Evolutionary conservation across 2,888 invertebrate species (phyloP).

Genomic region (Isoperla grammatica): DNA sequence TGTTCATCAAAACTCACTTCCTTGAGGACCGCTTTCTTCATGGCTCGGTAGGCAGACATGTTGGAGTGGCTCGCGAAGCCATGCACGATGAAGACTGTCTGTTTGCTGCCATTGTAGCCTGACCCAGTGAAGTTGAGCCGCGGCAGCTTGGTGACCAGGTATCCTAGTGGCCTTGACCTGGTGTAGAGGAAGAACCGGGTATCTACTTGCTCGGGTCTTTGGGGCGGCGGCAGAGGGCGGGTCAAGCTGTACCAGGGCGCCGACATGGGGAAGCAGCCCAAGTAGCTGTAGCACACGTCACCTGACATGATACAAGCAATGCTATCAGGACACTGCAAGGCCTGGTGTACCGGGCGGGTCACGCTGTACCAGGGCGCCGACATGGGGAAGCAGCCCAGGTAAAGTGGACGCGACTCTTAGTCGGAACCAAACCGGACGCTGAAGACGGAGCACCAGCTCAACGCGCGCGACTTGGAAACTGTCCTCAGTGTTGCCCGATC

Average conservation of each 20-base stretch:
- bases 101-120: constrained; percentile 4
- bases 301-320: too few relatives aligned
- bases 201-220: constrained; percentile 38
- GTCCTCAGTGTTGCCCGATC: too few relatives aligned
- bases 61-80: constrained; percentile 58
- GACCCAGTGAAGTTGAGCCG: constrained; percentile 4
- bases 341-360: too few relatives aligned
- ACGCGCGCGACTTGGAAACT: too few relatives aligned
- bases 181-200: constrained; percentile 40
- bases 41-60: constrained; percentile 52
- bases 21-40: constrained; percentile 52
- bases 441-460: too few relatives aligned
- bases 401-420: too few relatives aligned
- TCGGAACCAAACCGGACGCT: too few relatives aligned
- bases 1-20: too few relatives aligned
- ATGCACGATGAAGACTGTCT: constrained; percentile 47
- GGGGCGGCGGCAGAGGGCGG: constrained; percentile 40
- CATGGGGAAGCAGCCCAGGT: constrained; percentile 42
- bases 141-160: constrained; percentile 9
- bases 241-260: constrained; percentile 41
- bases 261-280: constrained; percentile 42
- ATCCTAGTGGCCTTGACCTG: constrained; percentile 27
- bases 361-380: constrained; percentile 41
- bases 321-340: too few relatives aligned
- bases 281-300: constrained; percentile 39